phyloP scores from a whole-genome alignment of 53 echinoderm and acorn worm genomes.

The Apostichopus leukothele region DNA sequence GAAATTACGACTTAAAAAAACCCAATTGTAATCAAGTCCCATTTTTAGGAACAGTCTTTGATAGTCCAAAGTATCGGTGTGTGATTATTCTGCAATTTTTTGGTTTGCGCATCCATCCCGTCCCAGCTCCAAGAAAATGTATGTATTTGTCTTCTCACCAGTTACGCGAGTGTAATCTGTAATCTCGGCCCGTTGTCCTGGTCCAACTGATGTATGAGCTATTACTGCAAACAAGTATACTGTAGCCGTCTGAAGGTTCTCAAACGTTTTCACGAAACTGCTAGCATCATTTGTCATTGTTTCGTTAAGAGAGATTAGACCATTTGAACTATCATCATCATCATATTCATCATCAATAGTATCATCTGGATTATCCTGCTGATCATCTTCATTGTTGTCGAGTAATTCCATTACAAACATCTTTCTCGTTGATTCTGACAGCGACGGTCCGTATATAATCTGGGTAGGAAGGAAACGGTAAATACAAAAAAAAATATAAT shows the following conservation, averaged over 20 bases:
- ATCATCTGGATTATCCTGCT: background rate
- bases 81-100: no score
- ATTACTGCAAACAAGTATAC: constrained; percentile 64
- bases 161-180: constrained; percentile 65
- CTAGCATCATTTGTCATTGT: background rate
- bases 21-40: no score
- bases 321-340: background rate
- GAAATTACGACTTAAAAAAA: no score
- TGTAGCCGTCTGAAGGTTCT: constrained; percentile 61
- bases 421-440: background rate
- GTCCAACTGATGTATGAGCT: constrained; percentile 61
- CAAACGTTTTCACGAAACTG: constrained; percentile 10
- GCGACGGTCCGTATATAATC: background rate
- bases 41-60: no score
- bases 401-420: background rate
- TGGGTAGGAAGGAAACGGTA: background rate
- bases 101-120: no score
- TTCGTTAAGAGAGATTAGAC: background rate
- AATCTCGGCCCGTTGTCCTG: constrained; percentile 45
- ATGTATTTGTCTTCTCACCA: constrained; percentile 28
- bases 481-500: background rate
- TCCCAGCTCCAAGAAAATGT: no score
- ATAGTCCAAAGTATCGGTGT: no score
- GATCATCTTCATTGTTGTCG: no score
- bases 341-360: constrained; percentile 4